Evolutionary conservation across 2,888 invertebrate genomes (phyloP).

Genomic region (Dasysyrphus tricinctus): DNA sequence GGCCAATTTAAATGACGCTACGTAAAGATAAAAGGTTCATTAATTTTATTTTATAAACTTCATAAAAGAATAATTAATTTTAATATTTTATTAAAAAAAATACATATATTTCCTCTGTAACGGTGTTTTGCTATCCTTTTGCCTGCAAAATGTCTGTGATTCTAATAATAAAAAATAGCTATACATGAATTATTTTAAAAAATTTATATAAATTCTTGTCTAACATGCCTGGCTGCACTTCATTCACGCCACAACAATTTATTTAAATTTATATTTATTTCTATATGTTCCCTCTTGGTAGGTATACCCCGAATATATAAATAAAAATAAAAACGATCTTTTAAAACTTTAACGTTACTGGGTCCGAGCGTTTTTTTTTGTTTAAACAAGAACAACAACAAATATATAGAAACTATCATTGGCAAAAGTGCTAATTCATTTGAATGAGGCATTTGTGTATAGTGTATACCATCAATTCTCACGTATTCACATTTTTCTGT

Average conservation of each 20-base stretch:
- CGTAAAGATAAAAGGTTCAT: not conserved
- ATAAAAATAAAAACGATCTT: not conserved
- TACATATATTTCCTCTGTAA: not conserved
- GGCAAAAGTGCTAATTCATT: conserved; percentile 67
- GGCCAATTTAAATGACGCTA: not conserved
- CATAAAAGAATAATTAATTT: not conserved
- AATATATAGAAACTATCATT: conserved; percentile 61
- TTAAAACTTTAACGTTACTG: not conserved
- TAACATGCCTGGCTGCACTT: conserved; percentile 67
- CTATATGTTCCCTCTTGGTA: not conserved
- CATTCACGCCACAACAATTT: conserved; percentile 54
- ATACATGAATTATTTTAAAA: conserved; percentile 6
- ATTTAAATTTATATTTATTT: conserved; percentile 66
- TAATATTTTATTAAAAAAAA: not conserved
- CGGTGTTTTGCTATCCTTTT: not conserved
- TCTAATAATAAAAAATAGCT: conserved; percentile 4
- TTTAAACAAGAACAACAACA: not conserved
- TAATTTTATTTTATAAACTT: not conserved
- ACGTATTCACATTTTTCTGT: conserved; percentile 22
- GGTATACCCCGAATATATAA: not conserved
- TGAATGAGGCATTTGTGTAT: conserved; percentile 49
- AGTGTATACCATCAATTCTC: not conserved
- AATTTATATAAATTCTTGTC: conserved; percentile 33
- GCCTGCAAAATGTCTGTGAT: not conserved
- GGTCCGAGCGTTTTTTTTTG: conserved; percentile 9